These are phyloP conservation scores for Oreochromis niloticus DNA, from an alignment of 2,113 vertebrate genomes.

Conservation along the genomic window DNA sequence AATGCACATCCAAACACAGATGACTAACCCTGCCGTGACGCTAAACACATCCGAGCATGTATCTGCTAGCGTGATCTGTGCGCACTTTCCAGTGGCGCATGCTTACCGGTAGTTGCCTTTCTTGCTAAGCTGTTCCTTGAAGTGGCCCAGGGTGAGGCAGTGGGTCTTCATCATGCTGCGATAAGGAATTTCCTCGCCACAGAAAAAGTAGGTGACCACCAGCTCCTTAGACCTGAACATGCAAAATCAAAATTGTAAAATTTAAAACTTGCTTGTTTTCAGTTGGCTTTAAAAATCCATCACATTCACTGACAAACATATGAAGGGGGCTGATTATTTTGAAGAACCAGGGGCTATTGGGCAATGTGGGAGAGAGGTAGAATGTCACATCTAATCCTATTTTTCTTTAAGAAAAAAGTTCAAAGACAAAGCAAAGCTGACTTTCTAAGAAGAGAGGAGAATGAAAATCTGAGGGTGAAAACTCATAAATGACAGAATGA, in stretches of 20 bases:
- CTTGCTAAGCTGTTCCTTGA: conserved; percentile 98
- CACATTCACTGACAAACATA: not conserved
- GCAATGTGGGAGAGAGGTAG: not conserved
- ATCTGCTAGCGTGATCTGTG: not conserved
- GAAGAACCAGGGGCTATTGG: conserved; percentile 1
- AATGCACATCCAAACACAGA: not conserved
- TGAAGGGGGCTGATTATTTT: not conserved
- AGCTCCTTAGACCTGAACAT: conserved; percentile 85
- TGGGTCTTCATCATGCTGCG: conserved; percentile 93
- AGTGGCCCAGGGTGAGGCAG: conserved; percentile 94
- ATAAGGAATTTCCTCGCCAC: conserved; percentile 97
- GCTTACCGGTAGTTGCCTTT: conserved; percentile 97
- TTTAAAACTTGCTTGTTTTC: not conserved
- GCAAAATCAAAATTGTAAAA: not conserved
- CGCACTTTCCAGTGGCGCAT: not conserved
- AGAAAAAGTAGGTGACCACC: conserved; percentile 98
- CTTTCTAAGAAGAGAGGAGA: conserved; percentile 24
- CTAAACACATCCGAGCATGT: not conserved
- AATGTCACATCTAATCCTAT: conserved; percentile 42
- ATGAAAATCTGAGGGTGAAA: conserved; percentile 20
- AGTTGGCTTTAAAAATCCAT: conserved; percentile 15
- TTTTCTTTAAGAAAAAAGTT: conserved; percentile 54
- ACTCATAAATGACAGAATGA: not conserved
- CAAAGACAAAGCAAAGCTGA: conserved; percentile 51
- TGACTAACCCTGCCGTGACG: not conserved